Conservation (phyloP, 2,888 invertebrate genomes). For the Gerris lacustris region DNA sequence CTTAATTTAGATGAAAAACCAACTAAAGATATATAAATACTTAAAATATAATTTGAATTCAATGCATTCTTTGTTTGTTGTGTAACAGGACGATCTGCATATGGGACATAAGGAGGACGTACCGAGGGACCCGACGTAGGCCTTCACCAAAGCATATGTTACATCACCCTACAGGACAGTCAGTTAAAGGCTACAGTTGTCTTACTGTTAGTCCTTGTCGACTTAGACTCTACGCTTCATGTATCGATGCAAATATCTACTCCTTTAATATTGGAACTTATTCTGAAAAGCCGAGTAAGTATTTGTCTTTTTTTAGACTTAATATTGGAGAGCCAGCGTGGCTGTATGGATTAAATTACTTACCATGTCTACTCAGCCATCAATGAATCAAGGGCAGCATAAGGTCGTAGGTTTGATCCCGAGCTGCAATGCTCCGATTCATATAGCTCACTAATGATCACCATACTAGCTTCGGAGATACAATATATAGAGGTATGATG, state of each 20-base stretch:
- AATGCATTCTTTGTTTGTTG: too few species aligned
- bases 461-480: neutral
- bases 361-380: too few species aligned
- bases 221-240: conserved; percentile 65
- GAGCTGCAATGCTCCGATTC: neutral
- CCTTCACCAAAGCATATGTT: conserved; percentile 59
- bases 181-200: conserved; percentile 63
- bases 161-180: conserved; percentile 59
- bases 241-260: conserved; percentile 76
- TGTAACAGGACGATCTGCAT: conserved; percentile 55
- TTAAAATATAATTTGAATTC: too few species aligned
- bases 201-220: conserved; percentile 58
- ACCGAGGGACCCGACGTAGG: conserved; percentile 44
- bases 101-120: conserved; percentile 78
- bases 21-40: too few species aligned
- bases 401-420: too few species aligned
- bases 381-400: too few species aligned
- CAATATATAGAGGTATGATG: too few species aligned
- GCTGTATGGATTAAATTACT: neutral
- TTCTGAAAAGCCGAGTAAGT: conserved; percentile 47
- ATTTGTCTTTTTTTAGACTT: conserved; percentile 22
- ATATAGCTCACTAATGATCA: neutral
- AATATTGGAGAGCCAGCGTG: neutral
- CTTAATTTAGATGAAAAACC: too few species aligned
- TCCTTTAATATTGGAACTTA: conserved; percentile 66